Conservation (phyloP, 1,140 invertebrate species). For the Panagrolaimus sp. region DNA sequence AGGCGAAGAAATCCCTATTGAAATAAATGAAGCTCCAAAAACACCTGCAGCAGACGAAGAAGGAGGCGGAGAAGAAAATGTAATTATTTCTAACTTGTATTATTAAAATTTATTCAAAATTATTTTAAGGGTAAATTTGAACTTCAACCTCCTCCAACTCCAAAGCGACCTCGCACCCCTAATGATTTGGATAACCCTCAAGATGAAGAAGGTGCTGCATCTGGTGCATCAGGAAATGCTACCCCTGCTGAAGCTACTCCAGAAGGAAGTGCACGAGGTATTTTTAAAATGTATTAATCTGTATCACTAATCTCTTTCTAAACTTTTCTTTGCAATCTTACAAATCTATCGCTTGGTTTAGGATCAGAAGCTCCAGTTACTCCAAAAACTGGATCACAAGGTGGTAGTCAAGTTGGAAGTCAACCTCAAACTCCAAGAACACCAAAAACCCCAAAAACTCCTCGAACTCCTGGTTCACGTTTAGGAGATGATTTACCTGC, state of each 20-base stretch:
- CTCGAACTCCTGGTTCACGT: constrained; percentile 7
- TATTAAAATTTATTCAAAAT: too few species aligned
- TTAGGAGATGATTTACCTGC: constrained; percentile 14
- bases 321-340: too few species aligned
- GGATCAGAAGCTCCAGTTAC: constrained; percentile 20
- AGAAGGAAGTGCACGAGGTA: constrained; percentile 2
- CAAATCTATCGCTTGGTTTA: neutral
- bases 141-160: constrained; percentile 49
- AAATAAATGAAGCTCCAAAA: constrained; percentile 26
- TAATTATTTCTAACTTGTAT: neutral
- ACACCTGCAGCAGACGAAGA: constrained; percentile 32
- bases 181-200: constrained; percentile 50
- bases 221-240: constrained; percentile 5
- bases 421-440: neutral
- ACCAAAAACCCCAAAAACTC: constrained; percentile 13
- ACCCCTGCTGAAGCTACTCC: constrained; percentile 10
- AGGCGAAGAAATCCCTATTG: too few species aligned
- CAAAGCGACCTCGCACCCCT: constrained; percentile 54
- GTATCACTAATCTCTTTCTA: too few species aligned
- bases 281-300: neutral
- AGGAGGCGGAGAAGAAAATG: constrained; percentile 28
- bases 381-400: constrained; percentile 15
- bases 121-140: constrained; percentile 30
- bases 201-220: constrained; percentile 18
- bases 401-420: constrained; percentile 14